Percentiles rank a stretch among this genome's conserved stretches.
Conservation (phyloP, 2,113 vertebrate species). For the Anseranas semipalmata region DNA sequence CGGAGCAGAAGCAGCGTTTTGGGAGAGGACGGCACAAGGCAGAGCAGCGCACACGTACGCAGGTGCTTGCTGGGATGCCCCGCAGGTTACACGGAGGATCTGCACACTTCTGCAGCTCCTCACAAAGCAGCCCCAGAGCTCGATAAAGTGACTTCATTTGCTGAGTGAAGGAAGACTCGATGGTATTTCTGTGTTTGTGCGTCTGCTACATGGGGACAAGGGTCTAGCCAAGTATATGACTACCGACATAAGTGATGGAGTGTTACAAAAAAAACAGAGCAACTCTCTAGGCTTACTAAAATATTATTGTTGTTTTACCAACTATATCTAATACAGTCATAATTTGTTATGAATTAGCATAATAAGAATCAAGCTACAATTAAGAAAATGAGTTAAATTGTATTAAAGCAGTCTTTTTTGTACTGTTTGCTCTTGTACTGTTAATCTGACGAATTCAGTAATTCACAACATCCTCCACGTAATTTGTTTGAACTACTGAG, state of each 20-base stretch:
- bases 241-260: fast-evolving
- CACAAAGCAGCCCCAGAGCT: not conserved
- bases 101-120: not conserved
- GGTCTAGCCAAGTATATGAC: not conserved
- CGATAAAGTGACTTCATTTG: fast-evolving
- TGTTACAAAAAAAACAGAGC: not conserved
- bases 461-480: not conserved
- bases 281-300: not conserved
- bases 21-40: fast-evolving
- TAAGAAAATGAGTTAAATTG: conserved; percentile 22
- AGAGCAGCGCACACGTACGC: fast-evolving
- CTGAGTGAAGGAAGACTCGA: fast-evolving
- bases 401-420: not conserved
- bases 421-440: not conserved
- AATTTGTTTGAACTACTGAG: not conserved
- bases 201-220: not conserved
- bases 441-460: not conserved
- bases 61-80: not conserved
- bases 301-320: not conserved
- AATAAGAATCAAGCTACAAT: not conserved
- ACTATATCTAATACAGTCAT: not conserved
- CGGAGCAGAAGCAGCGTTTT: fast-evolving
- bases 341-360: not conserved
- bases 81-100: not conserved
- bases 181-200: not conserved